These are phyloP conservation scores for Misgurnus anguillicaudatus DNA, from an alignment of 2,113 vertebrate species.

Conservation along the genomic window DNA sequence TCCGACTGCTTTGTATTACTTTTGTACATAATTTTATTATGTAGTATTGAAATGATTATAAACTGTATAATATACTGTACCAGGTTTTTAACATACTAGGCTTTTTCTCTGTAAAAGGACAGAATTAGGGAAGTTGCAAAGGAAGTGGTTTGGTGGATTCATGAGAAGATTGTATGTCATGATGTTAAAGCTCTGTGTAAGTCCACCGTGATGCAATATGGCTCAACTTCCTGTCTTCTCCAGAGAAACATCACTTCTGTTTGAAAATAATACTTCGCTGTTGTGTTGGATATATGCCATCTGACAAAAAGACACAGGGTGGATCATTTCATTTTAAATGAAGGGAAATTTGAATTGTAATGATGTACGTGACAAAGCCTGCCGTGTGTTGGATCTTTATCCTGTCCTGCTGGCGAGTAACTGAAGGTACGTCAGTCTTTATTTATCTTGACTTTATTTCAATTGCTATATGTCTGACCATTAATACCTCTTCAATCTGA, in stretches of 20 bases:
- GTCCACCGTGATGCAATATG: not conserved
- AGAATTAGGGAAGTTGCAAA: slow-evolving; percentile 3
- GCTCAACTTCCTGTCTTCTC: slow-evolving; percentile 22
- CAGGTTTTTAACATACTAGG: too few species aligned
- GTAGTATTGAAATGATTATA: too few species aligned
- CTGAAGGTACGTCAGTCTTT: slow-evolving; percentile 24
- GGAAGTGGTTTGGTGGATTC: slow-evolving; percentile 13
- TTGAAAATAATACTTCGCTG: not conserved
- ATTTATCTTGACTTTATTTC: not conserved
- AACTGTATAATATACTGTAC: too few species aligned
- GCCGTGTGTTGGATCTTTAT: slow-evolving; percentile 31
- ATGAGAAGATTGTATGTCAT: not conserved
- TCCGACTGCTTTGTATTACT: too few species aligned
- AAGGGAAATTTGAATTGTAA: not conserved
- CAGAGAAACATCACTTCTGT: not conserved
- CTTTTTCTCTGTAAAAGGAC: not conserved
- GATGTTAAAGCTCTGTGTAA: not conserved
- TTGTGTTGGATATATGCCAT: not conserved
- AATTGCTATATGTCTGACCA: not conserved
- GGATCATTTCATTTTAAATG: not conserved
- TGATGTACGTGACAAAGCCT: slow-evolving; percentile 10
- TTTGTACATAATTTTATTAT: too few species aligned
- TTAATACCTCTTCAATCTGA: not conserved
- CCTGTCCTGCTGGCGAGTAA: slow-evolving; percentile 22
- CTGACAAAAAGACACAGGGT: not conserved